A percentile compares a stretch with the other conserved stretches of the same genome.
These are phyloP conservation scores for Stigmatopora nigra DNA, from an alignment of 2,113 vertebrate species.

Conservation along the genomic window DNA sequence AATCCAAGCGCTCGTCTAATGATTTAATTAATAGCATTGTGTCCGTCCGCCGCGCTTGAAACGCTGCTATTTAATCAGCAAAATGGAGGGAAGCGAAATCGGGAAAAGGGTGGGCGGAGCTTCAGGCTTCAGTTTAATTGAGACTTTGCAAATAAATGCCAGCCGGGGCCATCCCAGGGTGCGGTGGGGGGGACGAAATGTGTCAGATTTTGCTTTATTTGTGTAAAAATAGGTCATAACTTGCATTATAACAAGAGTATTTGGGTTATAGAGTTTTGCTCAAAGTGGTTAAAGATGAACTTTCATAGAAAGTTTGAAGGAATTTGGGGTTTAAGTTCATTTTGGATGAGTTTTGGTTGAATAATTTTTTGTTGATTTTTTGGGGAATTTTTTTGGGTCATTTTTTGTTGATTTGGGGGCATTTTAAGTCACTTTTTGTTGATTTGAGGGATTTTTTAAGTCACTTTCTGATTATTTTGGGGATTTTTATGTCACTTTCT, in stretches of 20 bases:
- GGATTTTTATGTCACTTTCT: no score
- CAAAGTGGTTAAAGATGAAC: no score
- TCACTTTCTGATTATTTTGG: no score
- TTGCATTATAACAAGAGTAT: not conserved
- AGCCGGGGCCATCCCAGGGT: conserved; percentile 66
- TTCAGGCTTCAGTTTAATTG: conserved; percentile 68
- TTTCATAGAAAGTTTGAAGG: no score
- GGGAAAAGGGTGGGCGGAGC: conserved; percentile 20
- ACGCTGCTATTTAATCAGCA: conserved; percentile 74
- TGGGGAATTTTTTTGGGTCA: no score
- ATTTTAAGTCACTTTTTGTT: no score
- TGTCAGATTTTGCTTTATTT: conserved; percentile 77
- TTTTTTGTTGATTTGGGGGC: no score
- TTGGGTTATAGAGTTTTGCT: no score
- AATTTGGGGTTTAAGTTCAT: no score
- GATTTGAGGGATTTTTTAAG: no score
- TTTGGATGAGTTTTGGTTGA: no score
- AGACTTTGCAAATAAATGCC: conserved; percentile 74
- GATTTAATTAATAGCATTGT: conserved; percentile 80
- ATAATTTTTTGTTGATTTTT: no score
- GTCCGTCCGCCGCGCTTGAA: conserved; percentile 74
- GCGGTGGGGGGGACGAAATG: conserved; percentile 32
- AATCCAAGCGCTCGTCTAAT: conserved; percentile 70
- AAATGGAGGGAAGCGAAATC: conserved; percentile 67
- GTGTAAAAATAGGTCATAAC: conserved; percentile 58